Evolutionary conservation across 2,113 vertebrate species (phyloP).

Genomic region (Diphyllodes magnificus): DNA sequence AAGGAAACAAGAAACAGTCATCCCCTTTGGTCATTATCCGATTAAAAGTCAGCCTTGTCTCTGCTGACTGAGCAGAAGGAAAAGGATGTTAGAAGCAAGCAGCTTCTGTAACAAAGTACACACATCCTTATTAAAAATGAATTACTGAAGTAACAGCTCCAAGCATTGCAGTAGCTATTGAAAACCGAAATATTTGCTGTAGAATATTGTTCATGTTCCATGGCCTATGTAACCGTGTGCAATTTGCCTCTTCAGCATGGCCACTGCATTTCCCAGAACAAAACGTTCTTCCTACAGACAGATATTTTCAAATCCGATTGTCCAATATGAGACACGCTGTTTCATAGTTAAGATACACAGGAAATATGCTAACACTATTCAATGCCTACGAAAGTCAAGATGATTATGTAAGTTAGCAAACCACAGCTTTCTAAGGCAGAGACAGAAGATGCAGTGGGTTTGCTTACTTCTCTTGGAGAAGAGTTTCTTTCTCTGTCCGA

Average conservation of each 20-base stretch:
- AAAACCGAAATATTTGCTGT: neutral
- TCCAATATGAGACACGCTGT: neutral
- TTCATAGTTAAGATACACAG: neutral
- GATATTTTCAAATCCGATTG: neutral
- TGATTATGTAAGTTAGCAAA: neutral
- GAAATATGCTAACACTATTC: neutral
- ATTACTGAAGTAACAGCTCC: neutral
- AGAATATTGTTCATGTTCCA: neutral
- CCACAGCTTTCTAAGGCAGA: neutral
- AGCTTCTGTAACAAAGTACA: neutral
- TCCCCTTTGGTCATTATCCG: neutral
- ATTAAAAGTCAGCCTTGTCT: neutral
- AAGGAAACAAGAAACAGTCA: neutral
- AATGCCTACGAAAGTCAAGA: neutral
- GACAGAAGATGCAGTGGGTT: neutral
- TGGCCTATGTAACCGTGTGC: neutral
- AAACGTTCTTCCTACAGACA: neutral
- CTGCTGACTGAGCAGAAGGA: neutral
- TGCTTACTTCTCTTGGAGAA: conserved; percentile 86
- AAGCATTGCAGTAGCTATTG: neutral
- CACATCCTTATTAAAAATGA: neutral
- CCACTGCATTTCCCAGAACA: neutral
- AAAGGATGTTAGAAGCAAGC: neutral
- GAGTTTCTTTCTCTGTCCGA: conserved; percentile 77
- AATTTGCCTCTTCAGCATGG: neutral